Percentiles rank a stretch among this genome's conserved stretches.
These are phyloP conservation scores for Xanthorhoe designata DNA, from an alignment of 2,888 invertebrate genomes.

Conservation along the genomic window DNA sequence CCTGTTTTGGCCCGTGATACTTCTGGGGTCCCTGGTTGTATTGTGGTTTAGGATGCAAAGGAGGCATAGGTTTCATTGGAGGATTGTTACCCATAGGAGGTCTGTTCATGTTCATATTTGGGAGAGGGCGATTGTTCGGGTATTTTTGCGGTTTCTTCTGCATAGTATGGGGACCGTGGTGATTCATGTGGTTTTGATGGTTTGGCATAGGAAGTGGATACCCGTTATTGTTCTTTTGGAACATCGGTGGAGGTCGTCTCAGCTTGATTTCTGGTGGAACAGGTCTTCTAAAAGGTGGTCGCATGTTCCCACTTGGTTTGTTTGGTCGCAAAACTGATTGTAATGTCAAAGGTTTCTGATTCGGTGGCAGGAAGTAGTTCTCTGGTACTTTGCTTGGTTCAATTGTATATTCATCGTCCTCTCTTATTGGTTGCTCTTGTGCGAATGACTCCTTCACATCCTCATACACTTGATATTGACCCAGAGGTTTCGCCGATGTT, in stretches of 20 bases:
- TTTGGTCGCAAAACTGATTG: slow-evolving; percentile 76
- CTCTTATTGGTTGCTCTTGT: slow-evolving; percentile 69
- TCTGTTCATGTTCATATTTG: slow-evolving; percentile 61
- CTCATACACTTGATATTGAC: slow-evolving; percentile 73
- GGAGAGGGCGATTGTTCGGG: slow-evolving; percentile 55
- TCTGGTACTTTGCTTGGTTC: slow-evolving; percentile 66
- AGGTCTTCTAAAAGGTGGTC: slow-evolving; percentile 75
- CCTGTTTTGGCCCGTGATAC: slow-evolving; percentile 48
- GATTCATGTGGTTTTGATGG: slow-evolving; percentile 61
- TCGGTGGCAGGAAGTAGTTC: slow-evolving; percentile 67
- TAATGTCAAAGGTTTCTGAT: slow-evolving; percentile 75
- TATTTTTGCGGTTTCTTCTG: slow-evolving; percentile 64
- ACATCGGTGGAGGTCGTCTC: slow-evolving; percentile 66
- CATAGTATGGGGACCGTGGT: slow-evolving; percentile 57
- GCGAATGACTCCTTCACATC: slow-evolving; percentile 65
- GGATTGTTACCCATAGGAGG: slow-evolving; percentile 55
- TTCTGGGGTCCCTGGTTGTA: slow-evolving; percentile 45
- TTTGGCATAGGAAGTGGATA: slow-evolving; percentile 74
- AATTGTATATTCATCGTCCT: slow-evolving; percentile 72
- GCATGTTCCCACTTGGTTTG: slow-evolving; percentile 60
- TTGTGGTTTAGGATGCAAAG: slow-evolving; percentile 51
- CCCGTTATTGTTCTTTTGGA: slow-evolving; percentile 59
- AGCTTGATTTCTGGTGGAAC: slow-evolving; percentile 78
- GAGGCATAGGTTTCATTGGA: slow-evolving; percentile 71
- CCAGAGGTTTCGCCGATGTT: slow-evolving; percentile 44